Conservation (phyloP, 2,113 vertebrate genomes). For the Felis chaus region DNA sequence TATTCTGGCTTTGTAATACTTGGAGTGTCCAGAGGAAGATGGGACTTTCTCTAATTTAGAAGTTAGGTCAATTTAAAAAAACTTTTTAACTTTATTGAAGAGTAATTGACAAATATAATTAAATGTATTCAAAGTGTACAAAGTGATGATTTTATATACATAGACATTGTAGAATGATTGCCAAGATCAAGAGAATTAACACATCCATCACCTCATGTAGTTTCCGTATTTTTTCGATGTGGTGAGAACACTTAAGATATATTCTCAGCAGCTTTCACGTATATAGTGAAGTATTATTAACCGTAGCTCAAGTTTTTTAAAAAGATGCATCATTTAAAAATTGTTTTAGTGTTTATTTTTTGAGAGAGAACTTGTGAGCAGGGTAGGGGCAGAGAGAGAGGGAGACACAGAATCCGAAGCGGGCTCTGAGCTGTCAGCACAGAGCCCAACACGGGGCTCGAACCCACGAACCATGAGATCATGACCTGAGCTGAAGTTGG, state of each 20-base stretch:
- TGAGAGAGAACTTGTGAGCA: too few relatives aligned
- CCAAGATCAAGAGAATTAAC: background rate
- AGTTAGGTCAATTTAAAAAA: background rate
- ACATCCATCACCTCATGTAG: background rate
- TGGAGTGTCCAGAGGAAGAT: slow-evolving; percentile 13
- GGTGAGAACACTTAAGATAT: background rate
- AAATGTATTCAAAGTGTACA: background rate
- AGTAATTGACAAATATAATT: background rate
- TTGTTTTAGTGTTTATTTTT: background rate
- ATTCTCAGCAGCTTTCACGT: background rate
- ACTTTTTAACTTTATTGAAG: background rate
- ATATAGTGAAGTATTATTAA: background rate
- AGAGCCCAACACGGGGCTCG: too few relatives aligned
- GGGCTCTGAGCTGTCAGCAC: too few relatives aligned
- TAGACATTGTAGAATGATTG: background rate
- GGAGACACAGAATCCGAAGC: too few relatives aligned
- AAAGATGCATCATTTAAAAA: slow-evolving; percentile 8
- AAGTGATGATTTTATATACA: background rate
- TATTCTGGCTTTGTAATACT: slow-evolving; percentile 19
- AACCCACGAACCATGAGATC: too few relatives aligned
- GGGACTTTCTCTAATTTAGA: background rate
- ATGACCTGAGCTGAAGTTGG: too few relatives aligned
- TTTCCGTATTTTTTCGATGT: background rate
- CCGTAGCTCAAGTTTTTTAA: background rate
- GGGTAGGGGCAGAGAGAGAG: too few relatives aligned